Evolutionary conservation across 2,113 vertebrate species (phyloP), one percentile per base, ranked within the genome.

Genomic region (Sinocyclocheilus anshuiensis): DNA sequence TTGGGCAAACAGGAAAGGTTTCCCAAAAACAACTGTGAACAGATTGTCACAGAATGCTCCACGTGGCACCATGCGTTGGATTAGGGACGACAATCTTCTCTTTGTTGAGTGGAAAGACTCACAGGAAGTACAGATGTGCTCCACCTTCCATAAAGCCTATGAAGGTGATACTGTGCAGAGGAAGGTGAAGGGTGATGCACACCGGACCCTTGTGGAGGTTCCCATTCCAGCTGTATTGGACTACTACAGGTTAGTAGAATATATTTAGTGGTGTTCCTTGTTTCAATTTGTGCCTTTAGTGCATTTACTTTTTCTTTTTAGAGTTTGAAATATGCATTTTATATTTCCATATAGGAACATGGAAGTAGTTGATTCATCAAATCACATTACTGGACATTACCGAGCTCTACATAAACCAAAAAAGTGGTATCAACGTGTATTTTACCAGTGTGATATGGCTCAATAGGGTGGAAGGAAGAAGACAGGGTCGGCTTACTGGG

Each of bases 21-120:
- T 59, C 22, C 81, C 81, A 59, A 2, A 42, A 71, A 16, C 29
- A n/a, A n/a, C 3, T 10, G 3, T 63, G 12, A 80, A 80, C 11
- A 63, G 12, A 63, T 4, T 80, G 78, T 5, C 33, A 45, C 9
- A 36, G 39, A 63, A 63, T 0, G 22, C 29, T 20, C 9, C 79
- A 77, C 39, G 81, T 1, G 81, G 88, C 22, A 15, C 63, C 63
- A 84, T 89, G 15, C 42, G 79, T 48, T 86, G 88, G 85, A 86
- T 84, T 33, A 75, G 88, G 5, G 20, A 81, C 1, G 81, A 39
- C 20, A 3, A 16, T n/a, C 77, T 89, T 9, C 77, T 89, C 22
- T 89, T 85, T 53, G 48, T 55, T 22, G 50, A 84, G 26, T 55
- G 69, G 48, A 74, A 74, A 61, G 71, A 74, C 50, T 45, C 22